Conservation (phyloP, 30 jellyfish, hydroid and myxozoan species). For the Nemopilema nomurai region DNA sequence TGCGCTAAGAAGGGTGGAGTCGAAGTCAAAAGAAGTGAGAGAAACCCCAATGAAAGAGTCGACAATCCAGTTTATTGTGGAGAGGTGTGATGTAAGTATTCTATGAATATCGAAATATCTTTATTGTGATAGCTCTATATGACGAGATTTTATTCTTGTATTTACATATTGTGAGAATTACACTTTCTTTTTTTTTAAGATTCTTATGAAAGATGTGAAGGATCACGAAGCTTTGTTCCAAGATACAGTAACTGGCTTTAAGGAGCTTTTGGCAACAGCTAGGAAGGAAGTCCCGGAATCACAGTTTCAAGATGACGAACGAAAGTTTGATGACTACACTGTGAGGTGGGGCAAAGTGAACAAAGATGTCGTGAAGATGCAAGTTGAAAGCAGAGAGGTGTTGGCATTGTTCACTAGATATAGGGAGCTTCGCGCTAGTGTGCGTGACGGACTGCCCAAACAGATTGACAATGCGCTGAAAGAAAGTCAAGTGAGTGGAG, state of each 20-base stretch:
- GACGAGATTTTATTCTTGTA: neutral
- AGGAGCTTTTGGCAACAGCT: conserved; percentile 61
- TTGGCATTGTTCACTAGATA: conserved; percentile 26
- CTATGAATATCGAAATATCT: neutral
- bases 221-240: conserved; percentile 56
- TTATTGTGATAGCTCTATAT: neutral
- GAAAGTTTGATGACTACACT: conserved; percentile 28
- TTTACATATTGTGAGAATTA: neutral
- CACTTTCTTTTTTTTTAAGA: conserved; percentile 6
- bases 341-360: conserved; percentile 73
- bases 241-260: conserved; percentile 36
- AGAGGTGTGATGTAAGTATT: neutral
- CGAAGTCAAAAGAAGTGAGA: conserved; percentile 18
- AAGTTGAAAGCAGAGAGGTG: conserved; percentile 18
- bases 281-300: conserved; percentile 41
- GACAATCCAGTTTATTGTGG: neutral
- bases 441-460: conserved; percentile 57
- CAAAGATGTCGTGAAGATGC: conserved; percentile 14
- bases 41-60: neutral
- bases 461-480: conserved; percentile 71
- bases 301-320: conserved; percentile 75
- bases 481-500: conserved; percentile 60
- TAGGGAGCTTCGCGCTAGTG: conserved; percentile 34
- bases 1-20: conserved; percentile 60
- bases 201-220: conserved; percentile 48